Evolutionary conservation across 2,113 vertebrate genomes (phyloP).

Genomic region (Toxotes jaculatrix): DNA sequence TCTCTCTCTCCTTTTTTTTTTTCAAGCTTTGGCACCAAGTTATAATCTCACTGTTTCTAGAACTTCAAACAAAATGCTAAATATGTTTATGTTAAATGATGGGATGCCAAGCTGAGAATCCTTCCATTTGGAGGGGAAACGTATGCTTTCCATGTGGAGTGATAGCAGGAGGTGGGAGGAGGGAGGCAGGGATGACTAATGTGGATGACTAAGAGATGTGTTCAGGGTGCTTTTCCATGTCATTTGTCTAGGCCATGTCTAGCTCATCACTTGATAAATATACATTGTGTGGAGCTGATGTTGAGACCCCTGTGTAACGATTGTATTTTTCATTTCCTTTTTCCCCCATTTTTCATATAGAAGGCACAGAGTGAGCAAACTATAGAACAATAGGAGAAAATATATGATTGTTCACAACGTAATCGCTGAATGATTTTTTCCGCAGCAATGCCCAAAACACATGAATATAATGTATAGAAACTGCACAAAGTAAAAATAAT

Average conservation of each 20-base stretch:
- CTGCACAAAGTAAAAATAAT: neutral
- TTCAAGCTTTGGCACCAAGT: constrained; percentile 10
- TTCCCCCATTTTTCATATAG: neutral
- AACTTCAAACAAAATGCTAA: constrained; percentile 34
- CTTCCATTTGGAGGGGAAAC: constrained; percentile 45
- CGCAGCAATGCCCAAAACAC: neutral
- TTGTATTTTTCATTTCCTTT: neutral
- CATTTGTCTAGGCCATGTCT: constrained; percentile 62
- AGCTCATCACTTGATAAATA: constrained; percentile 57
- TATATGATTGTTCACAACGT: neutral
- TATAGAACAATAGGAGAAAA: neutral
- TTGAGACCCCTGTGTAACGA: neutral
- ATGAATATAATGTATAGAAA: neutral
- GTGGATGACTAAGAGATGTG: constrained; percentile 62
- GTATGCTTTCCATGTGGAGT: constrained; percentile 63
- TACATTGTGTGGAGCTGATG: constrained; percentile 26
- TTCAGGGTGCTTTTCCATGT: constrained; percentile 52
- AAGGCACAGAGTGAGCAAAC: neutral
- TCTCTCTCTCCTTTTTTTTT: neutral
- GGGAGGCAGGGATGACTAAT: constrained; percentile 69
- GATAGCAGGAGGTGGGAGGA: constrained; percentile 64
- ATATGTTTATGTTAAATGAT: constrained; percentile 37
- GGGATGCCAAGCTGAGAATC: constrained; percentile 31
- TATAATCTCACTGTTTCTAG: constrained; percentile 10
- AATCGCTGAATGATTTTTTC: neutral